Evolutionary conservation across 2,888 invertebrate species (phyloP).

Genomic region (Iselma pallidipennis): DNA sequence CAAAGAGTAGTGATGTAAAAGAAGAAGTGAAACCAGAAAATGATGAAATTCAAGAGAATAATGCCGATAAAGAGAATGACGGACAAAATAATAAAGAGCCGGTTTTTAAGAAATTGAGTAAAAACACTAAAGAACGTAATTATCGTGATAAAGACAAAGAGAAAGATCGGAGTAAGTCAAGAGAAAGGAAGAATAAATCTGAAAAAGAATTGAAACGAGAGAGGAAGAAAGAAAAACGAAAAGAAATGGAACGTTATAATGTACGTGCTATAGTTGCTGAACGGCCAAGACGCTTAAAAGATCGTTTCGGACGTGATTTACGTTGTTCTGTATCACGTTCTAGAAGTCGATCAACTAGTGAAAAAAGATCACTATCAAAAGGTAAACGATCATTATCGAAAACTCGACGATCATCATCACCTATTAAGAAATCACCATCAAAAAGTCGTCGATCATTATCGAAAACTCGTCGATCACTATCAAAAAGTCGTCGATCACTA

Average conservation of each 20-base stretch:
- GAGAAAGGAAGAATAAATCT: conserved; percentile 45
- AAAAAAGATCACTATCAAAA: conserved; percentile 36
- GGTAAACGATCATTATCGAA: conserved; percentile 25
- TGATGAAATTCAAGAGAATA: conserved; percentile 52
- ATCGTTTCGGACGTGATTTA: conserved; percentile 79
- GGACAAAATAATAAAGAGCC: conserved; percentile 59
- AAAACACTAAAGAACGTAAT: conserved; percentile 75
- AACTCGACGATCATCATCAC: conserved; percentile 29
- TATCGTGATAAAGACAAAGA: conserved; percentile 70
- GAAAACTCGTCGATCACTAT: conserved; percentile 8
- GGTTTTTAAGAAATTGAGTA: conserved; percentile 79
- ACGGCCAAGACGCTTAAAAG: conserved; percentile 65
- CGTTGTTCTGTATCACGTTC: conserved; percentile 37
- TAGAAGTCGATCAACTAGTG: conserved; percentile 37
- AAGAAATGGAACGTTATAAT: conserved; percentile 82
- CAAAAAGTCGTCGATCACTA: conserved; percentile 8
- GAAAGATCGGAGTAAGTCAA: conserved; percentile 52
- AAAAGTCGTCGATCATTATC: conserved; percentile 39
- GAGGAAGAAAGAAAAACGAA: conserved; percentile 66
- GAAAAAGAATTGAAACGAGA: conserved; percentile 45
- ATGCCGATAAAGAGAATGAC: conserved; percentile 57
- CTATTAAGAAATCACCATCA: conserved; percentile 31
- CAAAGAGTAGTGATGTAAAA: conserved; percentile 40
- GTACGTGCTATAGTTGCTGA: conserved; percentile 78
- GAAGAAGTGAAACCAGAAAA: conserved; percentile 52